phyloP scores from a whole-genome alignment of 2,888 invertebrate species.

The Nesidiocoris tenuis region DNA sequence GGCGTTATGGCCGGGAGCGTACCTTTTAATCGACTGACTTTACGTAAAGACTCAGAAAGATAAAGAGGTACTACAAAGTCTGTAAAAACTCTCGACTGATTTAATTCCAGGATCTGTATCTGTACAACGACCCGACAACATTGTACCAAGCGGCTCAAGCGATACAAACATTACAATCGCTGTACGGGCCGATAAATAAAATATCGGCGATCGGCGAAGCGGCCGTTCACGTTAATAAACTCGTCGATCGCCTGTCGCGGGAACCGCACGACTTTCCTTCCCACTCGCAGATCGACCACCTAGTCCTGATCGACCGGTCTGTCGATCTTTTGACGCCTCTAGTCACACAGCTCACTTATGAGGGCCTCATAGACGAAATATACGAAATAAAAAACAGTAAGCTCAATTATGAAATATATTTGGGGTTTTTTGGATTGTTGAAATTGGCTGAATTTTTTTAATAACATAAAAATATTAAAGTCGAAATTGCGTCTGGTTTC shows the following conservation, averaged over 20 bases:
- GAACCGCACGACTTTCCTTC: slow-evolving; percentile 57
- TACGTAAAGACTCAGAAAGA: too few relatives aligned
- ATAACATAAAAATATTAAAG: too few relatives aligned
- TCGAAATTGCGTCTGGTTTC: too few relatives aligned
- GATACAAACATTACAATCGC: slow-evolving; percentile 76
- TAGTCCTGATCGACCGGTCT: slow-evolving; percentile 85
- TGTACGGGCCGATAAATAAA: slow-evolving; percentile 86
- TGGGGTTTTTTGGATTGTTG: too few relatives aligned
- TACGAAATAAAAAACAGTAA: slow-evolving; percentile 77
- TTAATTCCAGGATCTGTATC: slow-evolving; percentile 69
- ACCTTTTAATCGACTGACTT: too few relatives aligned
- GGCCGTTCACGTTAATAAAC: slow-evolving; percentile 85
- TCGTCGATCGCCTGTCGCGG: slow-evolving; percentile 70
- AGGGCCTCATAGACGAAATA: slow-evolving; percentile 94
- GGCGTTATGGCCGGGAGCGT: too few relatives aligned
- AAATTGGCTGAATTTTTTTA: too few relatives aligned
- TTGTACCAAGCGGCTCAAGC: slow-evolving; percentile 86
- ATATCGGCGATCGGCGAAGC: slow-evolving; percentile 76
- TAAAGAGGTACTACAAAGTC: too few relatives aligned
- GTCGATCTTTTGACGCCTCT: slow-evolving; percentile 90
- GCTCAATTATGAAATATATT: too few relatives aligned
- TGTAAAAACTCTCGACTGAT: too few relatives aligned
- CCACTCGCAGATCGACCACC: slow-evolving; percentile 76
- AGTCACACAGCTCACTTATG: slow-evolving; percentile 93
- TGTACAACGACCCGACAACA: slow-evolving; percentile 87